Evolutionary conservation across 1,140 invertebrate genomes (phyloP), one percentile per base, ranked within the genome.

Genomic region (Drosophila gunungcola): DNA sequence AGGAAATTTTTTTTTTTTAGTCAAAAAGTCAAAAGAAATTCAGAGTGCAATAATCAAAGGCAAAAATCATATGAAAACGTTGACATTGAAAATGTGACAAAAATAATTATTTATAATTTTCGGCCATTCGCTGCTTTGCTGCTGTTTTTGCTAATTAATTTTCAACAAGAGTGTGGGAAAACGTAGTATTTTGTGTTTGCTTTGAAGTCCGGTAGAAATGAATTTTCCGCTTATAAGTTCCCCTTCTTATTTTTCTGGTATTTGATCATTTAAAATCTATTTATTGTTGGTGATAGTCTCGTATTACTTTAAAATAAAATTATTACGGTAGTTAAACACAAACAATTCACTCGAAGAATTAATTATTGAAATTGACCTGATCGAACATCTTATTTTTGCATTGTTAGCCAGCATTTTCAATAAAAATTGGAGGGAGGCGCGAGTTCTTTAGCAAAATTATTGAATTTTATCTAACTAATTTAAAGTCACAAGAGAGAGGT

Each of bases 81-180:
- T 70, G 67, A 70, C 67, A 70, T 70, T 70, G 67, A 70, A 70
- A 70, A 70, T 70, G 51, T 69, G 67, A 69, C 67, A 70, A 69
- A 69, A 70, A 70, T 69, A 70, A 70, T 70, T 70, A 48, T 41
- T 69, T 69, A 27, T 69, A 56, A 69, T 70, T 69, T 70, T 69
- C 11, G 51, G 7, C 9, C 7, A 21, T 56, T 65, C 51, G 13
- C 6, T 38, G n/a, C 25, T 49, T 48, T 39, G 6, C 27, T 21
- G 12, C 16, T 27, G 25, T 2, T 48, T 48, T 42, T 54, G 63
- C 45, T 65, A 39, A 69, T 69, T 69, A 67, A 53, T 69, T 38
- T 69, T 69, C 65, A 52, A 55, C 48, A 55, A 53, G 32, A 39
- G 41, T 45, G 48, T 67, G 34, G 29, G 41, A 68, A 67, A 67